These are phyloP conservation scores for Zoanthus solanderi DNA, from an alignment of 92 coral and sea anemone genomes.

Conservation along the genomic window DNA sequence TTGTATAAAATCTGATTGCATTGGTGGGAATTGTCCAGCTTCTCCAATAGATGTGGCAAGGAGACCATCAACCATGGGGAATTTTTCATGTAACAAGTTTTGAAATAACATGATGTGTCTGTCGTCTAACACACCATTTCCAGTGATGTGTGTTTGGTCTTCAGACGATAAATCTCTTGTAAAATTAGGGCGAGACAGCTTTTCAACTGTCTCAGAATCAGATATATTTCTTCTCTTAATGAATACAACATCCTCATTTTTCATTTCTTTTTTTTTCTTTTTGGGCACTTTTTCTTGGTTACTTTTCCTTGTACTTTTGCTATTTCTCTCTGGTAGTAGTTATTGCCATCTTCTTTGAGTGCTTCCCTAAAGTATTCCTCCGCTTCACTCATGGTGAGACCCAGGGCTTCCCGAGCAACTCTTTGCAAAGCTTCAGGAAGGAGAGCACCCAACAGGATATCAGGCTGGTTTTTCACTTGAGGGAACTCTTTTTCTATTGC, in stretches of 20 bases:
- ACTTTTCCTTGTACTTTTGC: slow-evolving; percentile 3
- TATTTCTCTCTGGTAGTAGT: slow-evolving; percentile 2
- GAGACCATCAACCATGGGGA: slow-evolving; percentile 47
- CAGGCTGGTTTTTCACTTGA: slow-evolving; percentile 18
- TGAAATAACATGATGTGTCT: slow-evolving; percentile 47
- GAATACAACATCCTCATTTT: slow-evolving; percentile 22
- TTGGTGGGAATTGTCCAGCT: slow-evolving; percentile 35
- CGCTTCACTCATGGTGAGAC: slow-evolving; percentile 33
- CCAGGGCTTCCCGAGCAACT: slow-evolving; percentile 24
- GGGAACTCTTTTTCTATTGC: slow-evolving; percentile 44
- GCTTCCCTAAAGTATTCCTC: slow-evolving; percentile 40
- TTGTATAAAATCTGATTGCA: slow-evolving; percentile 40
- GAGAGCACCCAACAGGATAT: slow-evolving; percentile 16
- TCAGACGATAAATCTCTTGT: slow-evolving; percentile 18
- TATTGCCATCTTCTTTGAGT: slow-evolving; percentile 14
- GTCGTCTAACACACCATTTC: slow-evolving; percentile 49
- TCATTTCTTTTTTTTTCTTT: slow-evolving; percentile 23
- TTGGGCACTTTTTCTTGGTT: slow-evolving; percentile 27
- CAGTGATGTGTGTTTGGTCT: slow-evolving; percentile 36
- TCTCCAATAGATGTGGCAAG: slow-evolving; percentile 54
- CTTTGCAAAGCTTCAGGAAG: slow-evolving; percentile 54
- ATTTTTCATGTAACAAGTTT: slow-evolving; percentile 34
- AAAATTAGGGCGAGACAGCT: slow-evolving; percentile 5
- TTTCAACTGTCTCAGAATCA: slow-evolving; percentile 1
- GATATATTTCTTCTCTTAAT: neutral